Base-by-base conservation (phyloP, 2,113 vertebrate genomes). In the Orycteropus afer region DNA sequence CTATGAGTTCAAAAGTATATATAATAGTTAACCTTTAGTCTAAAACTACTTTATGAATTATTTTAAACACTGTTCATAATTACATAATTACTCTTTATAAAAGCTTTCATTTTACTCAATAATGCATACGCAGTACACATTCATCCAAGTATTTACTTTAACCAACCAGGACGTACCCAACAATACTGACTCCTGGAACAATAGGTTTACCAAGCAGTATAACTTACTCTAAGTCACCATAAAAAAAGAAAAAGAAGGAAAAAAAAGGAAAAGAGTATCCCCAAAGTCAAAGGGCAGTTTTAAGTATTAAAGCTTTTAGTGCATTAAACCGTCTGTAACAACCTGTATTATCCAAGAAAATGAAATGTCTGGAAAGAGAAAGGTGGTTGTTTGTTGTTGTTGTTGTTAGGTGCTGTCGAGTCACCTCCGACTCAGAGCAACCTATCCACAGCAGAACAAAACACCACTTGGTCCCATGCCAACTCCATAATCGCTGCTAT, bases 81-180 rank as follows among this genome's bases (percentile, higher is more conserved):
- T 9, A 15, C 29, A 22, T 0, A 9, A 12, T n/a, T 25, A 12
- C 51, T 61, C 42, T 7, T 47, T 12, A 34, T 15, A 2, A 61
- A 13, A 47, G 1, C 42, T 82, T 57, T 22, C 59, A 0, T 9
- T 13, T 77, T 15, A 65, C 23, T 63, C 32, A 61, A 42, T 0
- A 27, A 71, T 3, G 51, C 25, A 4, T 0, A 2, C 47, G 47
- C 4, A 23, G 32, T 2, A 42, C 2, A 17, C 14, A 15, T 20
- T 55, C 42, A 14, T 9, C 15, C 51, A 34, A 22, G 40, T 3
- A 11, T 3, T 22, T 37, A n/a, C 0, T 20, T 15, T n/a, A 49
- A 55, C 79, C 53, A 53, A 23, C 34, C 34, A 63, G 71, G 53
- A 81, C 5, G 1, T 49, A 5, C 20, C 74, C 67, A 11, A 55